Base-by-base conservation (phyloP, 2,113 vertebrate genomes). In the Xenopus borealis region DNA sequence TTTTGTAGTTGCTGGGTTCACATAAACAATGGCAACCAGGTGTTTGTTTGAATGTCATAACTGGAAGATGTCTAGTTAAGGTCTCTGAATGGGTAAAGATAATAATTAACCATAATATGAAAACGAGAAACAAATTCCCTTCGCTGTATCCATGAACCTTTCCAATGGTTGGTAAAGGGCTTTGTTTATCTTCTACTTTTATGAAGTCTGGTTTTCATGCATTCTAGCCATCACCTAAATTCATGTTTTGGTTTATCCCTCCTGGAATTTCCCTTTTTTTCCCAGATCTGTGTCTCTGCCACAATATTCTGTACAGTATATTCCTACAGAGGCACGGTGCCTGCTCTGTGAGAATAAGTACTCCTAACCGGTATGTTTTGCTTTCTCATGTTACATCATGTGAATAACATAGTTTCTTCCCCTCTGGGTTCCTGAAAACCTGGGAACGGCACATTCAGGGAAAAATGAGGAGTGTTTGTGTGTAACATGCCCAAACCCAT, bases 381-480 rank as follows among this genome's bases (percentile, higher is more conserved):
- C 40, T 63, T 76, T 76, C 73, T 63, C 73, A 69, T 45, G 58
- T 76, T 76, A 47, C 27, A 44, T 44, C 58, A 55, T 63, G 66
- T 76, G 73, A 76, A 63, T 76, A 16, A 40, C 66, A 62, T 58
- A 23, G 14, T 46, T 19, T 69, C 27, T 58, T 76, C 62, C 58
- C 58, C 58, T 53, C 58, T 55, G 27, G 16, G 18, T 66, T 74
- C 18, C 63, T 73, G 71, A 58, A 66, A 65, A 19, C 11, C 27
- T n/a, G 12, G 27, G 27, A 70, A 12, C 12, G n/a, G 53, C 44
- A 59, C 59, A 55, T 11, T 9, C 30, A 44, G 63, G 30, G 62
- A 40, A 16, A n/a, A 64, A 33, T 13, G 12, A 33, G 62, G 30
- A 40, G 30, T 7, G 30, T 16, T 50, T 50, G 62, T 17, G 27